These are phyloP conservation scores for Nephila pilipes DNA, from an alignment of 1,140 invertebrate genomes.

Conservation along the genomic window DNA sequence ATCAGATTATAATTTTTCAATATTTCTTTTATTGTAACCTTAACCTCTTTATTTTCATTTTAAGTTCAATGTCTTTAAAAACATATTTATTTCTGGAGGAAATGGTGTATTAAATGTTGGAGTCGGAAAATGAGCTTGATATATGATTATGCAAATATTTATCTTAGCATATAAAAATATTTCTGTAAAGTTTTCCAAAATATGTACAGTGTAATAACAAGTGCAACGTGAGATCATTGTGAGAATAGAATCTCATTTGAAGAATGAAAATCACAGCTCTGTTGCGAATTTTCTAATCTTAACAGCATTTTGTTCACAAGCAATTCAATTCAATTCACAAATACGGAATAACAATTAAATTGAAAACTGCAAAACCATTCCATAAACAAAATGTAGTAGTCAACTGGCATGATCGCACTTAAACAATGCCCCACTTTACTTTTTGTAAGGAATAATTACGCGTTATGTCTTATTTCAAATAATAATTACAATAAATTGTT, in stretches of 20 bases:
- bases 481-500: too few relatives aligned
- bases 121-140: not conserved
- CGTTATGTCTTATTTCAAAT: too few relatives aligned
- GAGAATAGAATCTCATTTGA: not conserved
- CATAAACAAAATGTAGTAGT: too few relatives aligned
- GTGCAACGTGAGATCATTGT: constrained; percentile 1
- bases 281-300: not conserved
- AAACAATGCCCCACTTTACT: too few relatives aligned
- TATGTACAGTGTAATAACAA: not conserved
- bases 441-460: too few relatives aligned
- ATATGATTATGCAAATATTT: not conserved
- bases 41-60: too few relatives aligned
- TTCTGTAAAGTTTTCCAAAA: not conserved
- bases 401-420: too few relatives aligned
- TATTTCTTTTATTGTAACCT: too few relatives aligned
- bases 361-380: constrained; percentile 14
- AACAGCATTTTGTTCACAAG: not conserved
- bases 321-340: constrained; percentile 3
- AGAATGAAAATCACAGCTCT: not conserved
- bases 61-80: too few relatives aligned
- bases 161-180: constrained; percentile 12
- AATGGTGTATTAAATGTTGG: not conserved
- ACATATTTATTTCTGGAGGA: too few relatives aligned
- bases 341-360: not conserved
- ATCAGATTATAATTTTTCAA: too few relatives aligned